Base-by-base conservation (phyloP, 2,888 invertebrate species). In the Thymelicus sylvestris region DNA sequence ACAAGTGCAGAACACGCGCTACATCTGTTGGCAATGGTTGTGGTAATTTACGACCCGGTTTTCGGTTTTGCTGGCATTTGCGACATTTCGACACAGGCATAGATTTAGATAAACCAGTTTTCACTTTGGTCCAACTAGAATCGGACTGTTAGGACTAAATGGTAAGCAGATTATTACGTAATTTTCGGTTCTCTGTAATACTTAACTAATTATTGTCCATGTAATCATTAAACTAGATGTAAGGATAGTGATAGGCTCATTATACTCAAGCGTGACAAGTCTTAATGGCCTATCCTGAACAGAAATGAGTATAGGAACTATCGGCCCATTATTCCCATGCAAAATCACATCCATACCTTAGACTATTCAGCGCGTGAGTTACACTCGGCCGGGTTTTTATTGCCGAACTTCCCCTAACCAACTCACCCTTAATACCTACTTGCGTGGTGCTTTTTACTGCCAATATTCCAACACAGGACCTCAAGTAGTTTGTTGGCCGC, bases 41-140 rank as follows among this genome's bases (percentile, higher is more conserved):
- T 74, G 73, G 79, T 83, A 84, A 86, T 86, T 86, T 85, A 86
- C 76, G 78, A 77, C 72, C 66, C 70, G 73, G 80, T 79, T 79
- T 79, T 76, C 75, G 75, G 75, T 73, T 74, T 72, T 73, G 67
- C 75, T 68, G 71, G 72, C 75, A 75, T 77, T 77, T 74, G 76
- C 66, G 74, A 55, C 24, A 31, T 13, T 24, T 57, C 13, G 7
- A 38, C 8, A n/a, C 66, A 52, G 68, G 12, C 6, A 38, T 57
- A 31, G 57, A 57, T 38, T 38, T 57, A 57, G 57, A 38, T 12
- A 57, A n/a, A 52, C 19, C 24, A 24, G 24, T 55, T 19, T 19
- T 19, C 19, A 52, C 19, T 52, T 52, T n/a, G 19, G 6, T 7
- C 13, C 4, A 6, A 15, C n/a, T 50, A 52, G 52, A 8, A 6